A percentile compares a stretch with the other conserved stretches of the same genome.
phyloP scores from a whole-genome alignment of 1,140 invertebrate species.

The Ceratitis capitata region DNA sequence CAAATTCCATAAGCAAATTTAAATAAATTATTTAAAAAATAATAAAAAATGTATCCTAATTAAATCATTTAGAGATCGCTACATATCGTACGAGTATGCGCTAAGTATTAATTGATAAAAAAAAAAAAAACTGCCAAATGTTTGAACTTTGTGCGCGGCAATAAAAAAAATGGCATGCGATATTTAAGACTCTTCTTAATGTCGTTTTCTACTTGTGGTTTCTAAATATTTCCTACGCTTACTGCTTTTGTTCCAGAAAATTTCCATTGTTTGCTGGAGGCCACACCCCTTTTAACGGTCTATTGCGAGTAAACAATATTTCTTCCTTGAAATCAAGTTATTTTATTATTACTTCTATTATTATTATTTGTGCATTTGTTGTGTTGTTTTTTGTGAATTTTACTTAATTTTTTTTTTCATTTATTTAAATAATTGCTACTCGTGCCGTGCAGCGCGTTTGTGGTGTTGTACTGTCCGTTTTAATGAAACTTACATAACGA shows the following conservation, averaged over 20 bases:
- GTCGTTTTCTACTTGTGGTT: neutral
- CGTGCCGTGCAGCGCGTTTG: neutral
- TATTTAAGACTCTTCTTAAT: no score
- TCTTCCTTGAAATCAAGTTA: constrained; percentile 17
- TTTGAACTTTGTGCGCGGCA: neutral
- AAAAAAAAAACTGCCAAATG: neutral
- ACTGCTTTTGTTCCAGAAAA: neutral
- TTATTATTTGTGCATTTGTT: neutral
- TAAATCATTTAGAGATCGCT: neutral
- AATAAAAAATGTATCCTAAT: no score
- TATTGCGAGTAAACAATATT: constrained; percentile 6
- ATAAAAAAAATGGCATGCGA: neutral
- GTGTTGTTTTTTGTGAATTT: neutral
- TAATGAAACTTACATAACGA: constrained; percentile 26
- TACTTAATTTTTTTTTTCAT: neutral
- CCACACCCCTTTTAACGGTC: constrained; percentile 23
- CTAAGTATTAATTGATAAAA: constrained; percentile 6
- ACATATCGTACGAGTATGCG: no score
- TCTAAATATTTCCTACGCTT: constrained; percentile 4
- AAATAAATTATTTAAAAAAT: no score
- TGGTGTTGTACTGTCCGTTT: neutral
- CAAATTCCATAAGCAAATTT: neutral
- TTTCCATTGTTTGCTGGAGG: neutral
- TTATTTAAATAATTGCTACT: neutral
- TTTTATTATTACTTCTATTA: neutral